A percentile compares a stretch with the other conserved stretches of the same genome.
Evolutionary conservation across 2,888 invertebrate genomes (phyloP).

Genomic region (Pogonocherus hispidulus): DNA sequence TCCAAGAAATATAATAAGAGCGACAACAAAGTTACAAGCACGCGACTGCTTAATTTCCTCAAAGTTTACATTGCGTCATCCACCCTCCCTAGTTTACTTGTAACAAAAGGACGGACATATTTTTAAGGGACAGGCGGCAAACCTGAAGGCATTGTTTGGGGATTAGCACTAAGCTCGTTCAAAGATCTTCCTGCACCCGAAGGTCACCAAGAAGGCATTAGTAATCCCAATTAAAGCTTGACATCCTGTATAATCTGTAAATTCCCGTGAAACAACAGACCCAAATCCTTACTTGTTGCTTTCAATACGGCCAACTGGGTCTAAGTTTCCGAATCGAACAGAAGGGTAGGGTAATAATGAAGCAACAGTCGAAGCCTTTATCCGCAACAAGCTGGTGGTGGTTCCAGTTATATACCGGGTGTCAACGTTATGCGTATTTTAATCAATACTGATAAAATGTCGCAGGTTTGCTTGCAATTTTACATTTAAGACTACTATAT

Average conservation of each 20-base stretch:
- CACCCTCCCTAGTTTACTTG: not conserved
- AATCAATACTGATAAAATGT: no score
- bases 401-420: no score
- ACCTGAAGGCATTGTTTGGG: not conserved
- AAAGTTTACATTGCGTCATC: not conserved
- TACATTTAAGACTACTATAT: no score
- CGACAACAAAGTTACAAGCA: no score
- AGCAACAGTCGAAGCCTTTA: constrained; percentile 23
- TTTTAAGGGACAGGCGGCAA: not conserved
- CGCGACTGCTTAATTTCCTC: not conserved
- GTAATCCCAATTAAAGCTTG: constrained; percentile 16
- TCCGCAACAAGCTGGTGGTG: constrained; percentile 17
- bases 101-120: not conserved
- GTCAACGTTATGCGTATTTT: no score
- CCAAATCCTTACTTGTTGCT: constrained; percentile 26
- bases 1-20: no score
- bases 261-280: constrained; percentile 17
- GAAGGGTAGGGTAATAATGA: constrained; percentile 6
- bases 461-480: no score
- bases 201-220: constrained; percentile 5
- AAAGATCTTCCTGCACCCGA: constrained; percentile 2
- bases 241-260: constrained; percentile 14
- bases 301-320: constrained; percentile 10
- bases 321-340: constrained; percentile 13
- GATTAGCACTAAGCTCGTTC: constrained; percentile 8